Evolutionary conservation across 2,113 vertebrate species (phyloP), one percentile per base, ranked within the genome.

Genomic region (Haemorhous mexicanus): DNA sequence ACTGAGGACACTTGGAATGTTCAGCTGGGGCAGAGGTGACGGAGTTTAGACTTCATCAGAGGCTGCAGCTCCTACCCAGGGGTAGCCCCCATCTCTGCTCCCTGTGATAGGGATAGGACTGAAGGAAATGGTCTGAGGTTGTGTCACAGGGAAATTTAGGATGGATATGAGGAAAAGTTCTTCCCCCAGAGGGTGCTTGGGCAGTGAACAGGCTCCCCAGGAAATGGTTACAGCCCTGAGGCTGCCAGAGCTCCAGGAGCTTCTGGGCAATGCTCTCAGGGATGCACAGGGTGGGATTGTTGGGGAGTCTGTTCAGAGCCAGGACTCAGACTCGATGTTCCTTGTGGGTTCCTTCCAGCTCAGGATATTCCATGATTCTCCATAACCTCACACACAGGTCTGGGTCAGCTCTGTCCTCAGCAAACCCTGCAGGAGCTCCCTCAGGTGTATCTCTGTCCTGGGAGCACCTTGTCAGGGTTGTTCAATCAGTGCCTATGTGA

Each of bases 251-350:
- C 47, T 83, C 24, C 62, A 89, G 78, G n/a, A 62, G 39, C 2
- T 3, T 61, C 37, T 75, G 53, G 46, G 2, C 20, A 47, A 11
- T 3, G 2, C 52, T 59, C 7, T 8, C 32, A 41, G n/a, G 53
- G 46, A 24, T 86, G 53, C 27, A 3, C 39, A 62, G 39, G 55
- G 27, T 30, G 78, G 47, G 41, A 10, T 7, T 53, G n/a, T 23
- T 76, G 62, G 47, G 30, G 53, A 5, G 41, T 47, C 26, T 49
- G 26, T 3, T 21, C 63, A 47, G 41, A 32, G n/a, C 4, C 16
- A 46, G 24, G 24, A 1, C 6, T 19, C 2, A 11, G 3, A 47
- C 14, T 35, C 0, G 2, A 3, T 47, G 41, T 13, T 35, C 21
- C 41, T 14, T 55, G 47, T 5, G 30, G 16, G 17, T 11, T 10